Evolutionary conservation across 2,113 vertebrate species (phyloP).

Genomic region (Rattus norvegicus): GRCr8 NC_086024.1:124498501-124499000

Average conservation of each 20-base stretch:
- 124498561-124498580: neutral
- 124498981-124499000: neutral
- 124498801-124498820: neutral
- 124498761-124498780: neutral
- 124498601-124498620: accelerated
- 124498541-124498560: neutral
- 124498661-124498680: neutral
- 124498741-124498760: neutral
- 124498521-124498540: neutral
- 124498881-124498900: neutral
- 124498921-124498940: no score
- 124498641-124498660: neutral
- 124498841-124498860: neutral
- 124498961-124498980: neutral
- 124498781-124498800: neutral
- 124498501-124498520: neutral
- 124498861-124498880: neutral
- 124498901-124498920: no score
- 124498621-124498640: no score
- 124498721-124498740: neutral
- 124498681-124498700: neutral
- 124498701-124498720: neutral
- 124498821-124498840: neutral
- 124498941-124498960: neutral
- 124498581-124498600: neutral